Percentiles rank a stretch among this genome's conserved stretches.
phyloP scores from a whole-genome alignment of 1,140 invertebrate species.

The Drosophila auraria region DNA sequence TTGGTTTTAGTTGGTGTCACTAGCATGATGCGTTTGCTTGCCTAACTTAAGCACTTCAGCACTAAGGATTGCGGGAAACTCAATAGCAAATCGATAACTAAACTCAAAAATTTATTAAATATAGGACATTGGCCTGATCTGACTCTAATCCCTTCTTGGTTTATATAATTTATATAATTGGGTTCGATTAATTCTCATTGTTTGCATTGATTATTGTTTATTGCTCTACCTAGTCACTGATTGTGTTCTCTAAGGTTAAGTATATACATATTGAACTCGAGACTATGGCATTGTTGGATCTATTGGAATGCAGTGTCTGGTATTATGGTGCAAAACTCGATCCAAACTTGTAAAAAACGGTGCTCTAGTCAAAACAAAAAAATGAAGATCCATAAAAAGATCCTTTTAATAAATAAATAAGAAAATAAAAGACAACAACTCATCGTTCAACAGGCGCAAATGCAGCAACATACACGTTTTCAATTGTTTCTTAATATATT shows the following conservation, averaged over 20 bases:
- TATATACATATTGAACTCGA: conserved; percentile 38
- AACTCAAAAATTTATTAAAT: conserved; percentile 59
- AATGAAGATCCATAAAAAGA: not conserved
- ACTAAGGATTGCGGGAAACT: conserved; percentile 42
- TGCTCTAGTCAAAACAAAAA: conserved; percentile 24
- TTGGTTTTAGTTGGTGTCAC: conserved; percentile 28
- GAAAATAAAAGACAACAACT: conserved; percentile 19
- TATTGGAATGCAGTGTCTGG: conserved; percentile 24
- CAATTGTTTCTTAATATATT: not conserved
- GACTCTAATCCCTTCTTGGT: conserved; percentile 9
- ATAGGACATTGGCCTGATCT: conserved; percentile 66
- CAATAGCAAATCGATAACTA: conserved; percentile 41
- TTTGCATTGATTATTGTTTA: conserved; percentile 11
- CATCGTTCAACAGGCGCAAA: conserved; percentile 20
- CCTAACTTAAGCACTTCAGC: conserved; percentile 52
- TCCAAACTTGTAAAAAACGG: conserved; percentile 33
- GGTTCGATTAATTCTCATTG: not conserved
- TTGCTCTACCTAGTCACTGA: conserved; percentile 17
- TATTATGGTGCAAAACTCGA: conserved; percentile 46
- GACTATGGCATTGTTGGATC: conserved; percentile 22
- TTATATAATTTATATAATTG: conserved; percentile 19
- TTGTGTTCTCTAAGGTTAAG: conserved; percentile 16
- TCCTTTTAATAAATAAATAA: not conserved
- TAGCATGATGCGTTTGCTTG: conserved; percentile 28
- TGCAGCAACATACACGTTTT: conserved; percentile 25